These are phyloP conservation scores for Meliscaeva auricollis DNA, from an alignment of 2,888 invertebrate genomes.

Conservation along the genomic window DNA sequence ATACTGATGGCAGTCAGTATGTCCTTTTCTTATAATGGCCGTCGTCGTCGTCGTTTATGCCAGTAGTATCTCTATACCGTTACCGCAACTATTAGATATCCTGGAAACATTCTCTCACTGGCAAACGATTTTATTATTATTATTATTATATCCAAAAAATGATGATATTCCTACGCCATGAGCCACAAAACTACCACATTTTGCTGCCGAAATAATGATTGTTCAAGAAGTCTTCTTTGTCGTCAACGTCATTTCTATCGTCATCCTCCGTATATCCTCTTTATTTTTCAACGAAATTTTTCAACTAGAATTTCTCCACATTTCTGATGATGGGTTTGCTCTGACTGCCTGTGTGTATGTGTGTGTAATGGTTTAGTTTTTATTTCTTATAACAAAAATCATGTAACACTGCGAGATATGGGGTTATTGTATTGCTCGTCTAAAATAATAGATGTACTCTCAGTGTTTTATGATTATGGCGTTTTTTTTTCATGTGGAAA, in stretches of 20 bases:
- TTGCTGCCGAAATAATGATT: slow-evolving; percentile 65
- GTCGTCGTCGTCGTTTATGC: slow-evolving; percentile 10
- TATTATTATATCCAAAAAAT: slow-evolving; percentile 58
- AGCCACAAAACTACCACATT: slow-evolving; percentile 64
- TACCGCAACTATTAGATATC: slow-evolving; percentile 44
- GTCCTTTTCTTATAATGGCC: slow-evolving; percentile 44
- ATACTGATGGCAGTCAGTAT: slow-evolving; percentile 3
- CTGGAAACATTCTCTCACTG: slow-evolving; percentile 36
- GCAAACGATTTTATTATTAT: slow-evolving; percentile 56
- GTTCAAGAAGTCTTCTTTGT: slow-evolving; percentile 52
- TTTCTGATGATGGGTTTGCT: not conserved
- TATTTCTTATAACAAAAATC: slow-evolving; percentile 20
- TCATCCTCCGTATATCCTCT: slow-evolving; percentile 15
- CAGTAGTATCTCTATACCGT: slow-evolving; percentile 39
- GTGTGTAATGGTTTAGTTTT: slow-evolving; percentile 16
- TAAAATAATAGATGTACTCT: slow-evolving; percentile 51
- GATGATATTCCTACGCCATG: slow-evolving; percentile 62
- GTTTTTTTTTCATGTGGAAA: slow-evolving; percentile 48
- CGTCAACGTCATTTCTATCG: not conserved
- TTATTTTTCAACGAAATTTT: slow-evolving; percentile 30
- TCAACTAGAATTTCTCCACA: slow-evolving; percentile 24
- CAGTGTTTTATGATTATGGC: slow-evolving; percentile 52
- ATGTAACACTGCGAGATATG: not conserved
- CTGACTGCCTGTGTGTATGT: slow-evolving; percentile 13
- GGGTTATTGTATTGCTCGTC: slow-evolving; percentile 1